Evolutionary conservation across 2,113 vertebrate species (phyloP).

Genomic region (Thamnophis sirtalis): DNA sequence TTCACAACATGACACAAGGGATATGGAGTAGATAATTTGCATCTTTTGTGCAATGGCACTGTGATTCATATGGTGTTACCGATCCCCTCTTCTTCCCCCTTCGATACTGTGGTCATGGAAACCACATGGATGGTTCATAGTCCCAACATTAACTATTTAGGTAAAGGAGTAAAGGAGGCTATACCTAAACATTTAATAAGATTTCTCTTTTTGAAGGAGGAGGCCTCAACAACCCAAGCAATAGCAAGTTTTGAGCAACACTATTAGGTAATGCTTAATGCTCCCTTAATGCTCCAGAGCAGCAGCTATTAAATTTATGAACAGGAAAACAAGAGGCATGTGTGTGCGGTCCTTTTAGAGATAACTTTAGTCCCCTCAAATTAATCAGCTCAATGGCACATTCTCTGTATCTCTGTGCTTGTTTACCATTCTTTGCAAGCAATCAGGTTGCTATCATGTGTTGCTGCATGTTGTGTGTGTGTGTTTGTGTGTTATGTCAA

Average conservation of each 20-base stretch:
- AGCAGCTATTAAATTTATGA: constrained; percentile 72
- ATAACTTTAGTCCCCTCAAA: neutral
- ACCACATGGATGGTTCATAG: neutral
- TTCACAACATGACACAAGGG: neutral
- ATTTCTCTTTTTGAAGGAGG: constrained; percentile 1
- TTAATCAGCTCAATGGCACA: neutral
- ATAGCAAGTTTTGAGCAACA: constrained; percentile 49
- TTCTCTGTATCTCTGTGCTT: neutral
- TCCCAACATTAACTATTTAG: neutral
- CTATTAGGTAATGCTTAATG: constrained; percentile 57
- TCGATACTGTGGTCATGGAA: neutral
- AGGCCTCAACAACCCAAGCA: constrained; percentile 61
- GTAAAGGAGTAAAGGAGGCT: neutral
- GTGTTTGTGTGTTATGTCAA: too few species aligned
- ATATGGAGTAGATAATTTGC: neutral
- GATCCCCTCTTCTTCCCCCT: neutral
- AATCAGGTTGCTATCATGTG: neutral
- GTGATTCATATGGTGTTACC: neutral
- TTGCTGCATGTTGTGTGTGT: neutral
- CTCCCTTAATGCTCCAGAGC: constrained; percentile 32
- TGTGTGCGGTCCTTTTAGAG: constrained; percentile 6
- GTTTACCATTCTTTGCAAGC: neutral
- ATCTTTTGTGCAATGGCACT: neutral
- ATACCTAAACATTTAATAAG: neutral
- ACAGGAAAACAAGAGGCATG: neutral